Percentiles rank a stretch among this genome's conserved stretches.
Conservation (phyloP, 2,113 vertebrate species). For the Tachysurus fulvidraco region DNA sequence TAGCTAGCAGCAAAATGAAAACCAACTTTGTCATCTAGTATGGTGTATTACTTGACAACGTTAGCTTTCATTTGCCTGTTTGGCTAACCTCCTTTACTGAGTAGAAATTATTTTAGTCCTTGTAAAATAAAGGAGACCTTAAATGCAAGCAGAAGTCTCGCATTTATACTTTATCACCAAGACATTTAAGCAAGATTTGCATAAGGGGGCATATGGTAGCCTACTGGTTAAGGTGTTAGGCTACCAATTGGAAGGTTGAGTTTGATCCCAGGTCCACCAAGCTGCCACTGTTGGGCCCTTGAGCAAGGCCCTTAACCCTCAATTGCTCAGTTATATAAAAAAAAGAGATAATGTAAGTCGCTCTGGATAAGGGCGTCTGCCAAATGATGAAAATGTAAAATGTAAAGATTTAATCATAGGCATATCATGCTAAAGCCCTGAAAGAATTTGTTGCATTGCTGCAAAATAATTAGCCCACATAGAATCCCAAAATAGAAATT, state of each 20-base stretch:
- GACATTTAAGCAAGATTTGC: not conserved
- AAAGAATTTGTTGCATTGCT: not conserved
- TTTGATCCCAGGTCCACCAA: no score
- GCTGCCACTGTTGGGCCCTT: no score
- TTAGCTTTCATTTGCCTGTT: not conserved
- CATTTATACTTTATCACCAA: not conserved
- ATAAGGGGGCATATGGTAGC: no score
- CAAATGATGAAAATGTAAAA: no score
- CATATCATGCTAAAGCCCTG: not conserved
- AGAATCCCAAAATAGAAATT: not conserved
- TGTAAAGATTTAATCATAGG: not conserved
- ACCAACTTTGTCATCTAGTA: not conserved
- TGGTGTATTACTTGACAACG: not conserved
- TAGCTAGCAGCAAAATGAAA: not conserved
- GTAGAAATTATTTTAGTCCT: not conserved
- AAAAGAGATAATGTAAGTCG: no score
- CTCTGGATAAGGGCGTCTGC: no score
- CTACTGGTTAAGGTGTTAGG: no score
- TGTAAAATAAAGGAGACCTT: not conserved
- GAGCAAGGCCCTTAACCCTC: no score
- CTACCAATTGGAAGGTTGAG: no score
- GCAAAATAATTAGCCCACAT: not conserved
- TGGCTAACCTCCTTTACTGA: not conserved
- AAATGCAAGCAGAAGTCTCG: not conserved
- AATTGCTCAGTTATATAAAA: no score